Conservation (phyloP, 2,113 vertebrate genomes). For the Onychostoma macrolepis region DNA sequence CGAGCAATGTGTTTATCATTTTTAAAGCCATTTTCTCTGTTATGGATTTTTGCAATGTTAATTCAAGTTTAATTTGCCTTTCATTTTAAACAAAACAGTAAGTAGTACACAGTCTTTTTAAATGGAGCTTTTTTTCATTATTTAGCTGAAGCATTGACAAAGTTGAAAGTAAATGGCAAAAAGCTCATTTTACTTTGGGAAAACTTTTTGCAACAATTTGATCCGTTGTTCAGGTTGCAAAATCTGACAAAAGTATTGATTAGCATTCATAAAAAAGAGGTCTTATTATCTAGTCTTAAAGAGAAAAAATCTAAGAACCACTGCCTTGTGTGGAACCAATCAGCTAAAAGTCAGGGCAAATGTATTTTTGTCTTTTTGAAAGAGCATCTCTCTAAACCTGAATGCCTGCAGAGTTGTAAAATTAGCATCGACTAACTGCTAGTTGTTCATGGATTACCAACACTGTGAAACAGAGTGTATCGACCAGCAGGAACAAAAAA, state of each 20-base stretch:
- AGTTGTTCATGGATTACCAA: slow-evolving; percentile 9
- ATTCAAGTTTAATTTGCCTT: background rate
- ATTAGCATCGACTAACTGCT: slow-evolving; percentile 10
- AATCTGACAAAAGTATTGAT: background rate
- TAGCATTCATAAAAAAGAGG: background rate
- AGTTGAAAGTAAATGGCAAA: background rate
- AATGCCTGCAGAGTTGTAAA: slow-evolving; percentile 18
- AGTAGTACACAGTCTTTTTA: background rate
- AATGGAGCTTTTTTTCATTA: background rate
- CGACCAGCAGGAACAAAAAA: background rate
- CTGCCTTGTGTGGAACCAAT: background rate
- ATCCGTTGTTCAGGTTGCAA: background rate
- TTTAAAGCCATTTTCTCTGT: background rate
- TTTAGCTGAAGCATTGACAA: background rate
- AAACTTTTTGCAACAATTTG: background rate
- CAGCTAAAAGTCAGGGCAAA: background rate
- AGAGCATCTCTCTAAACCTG: background rate
- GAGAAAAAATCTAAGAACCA: background rate
- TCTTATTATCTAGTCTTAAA: background rate
- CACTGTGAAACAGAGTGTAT: background rate
- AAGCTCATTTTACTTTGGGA: background rate
- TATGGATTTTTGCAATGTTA: background rate
- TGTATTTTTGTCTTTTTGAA: background rate
- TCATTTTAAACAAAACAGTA: background rate
- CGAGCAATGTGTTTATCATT: background rate